phyloP scores from a whole-genome alignment of 2,888 invertebrate species.

The Leistus spinibarbis region DNA sequence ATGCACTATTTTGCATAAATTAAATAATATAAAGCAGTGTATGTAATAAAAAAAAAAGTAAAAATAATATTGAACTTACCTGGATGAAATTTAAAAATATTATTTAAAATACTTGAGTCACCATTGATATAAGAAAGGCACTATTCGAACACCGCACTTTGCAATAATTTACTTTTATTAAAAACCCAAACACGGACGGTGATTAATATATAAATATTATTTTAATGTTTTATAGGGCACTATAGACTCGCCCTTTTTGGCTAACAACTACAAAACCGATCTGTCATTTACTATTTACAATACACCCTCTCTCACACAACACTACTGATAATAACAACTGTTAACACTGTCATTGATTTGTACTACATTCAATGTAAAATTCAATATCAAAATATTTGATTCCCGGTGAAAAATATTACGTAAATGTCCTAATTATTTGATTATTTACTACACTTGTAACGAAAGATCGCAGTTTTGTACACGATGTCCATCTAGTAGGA shows the following conservation, averaged over 20 bases:
- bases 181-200: slow-evolving; percentile 17
- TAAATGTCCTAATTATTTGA: slow-evolving; percentile 40
- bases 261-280: slow-evolving; percentile 11
- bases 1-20: too few relatives aligned
- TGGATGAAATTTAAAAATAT: not conserved
- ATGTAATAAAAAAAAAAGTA: not conserved
- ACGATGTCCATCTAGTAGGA: slow-evolving; percentile 37
- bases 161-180: not conserved
- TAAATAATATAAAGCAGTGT: too few relatives aligned
- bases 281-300: slow-evolving; percentile 17
- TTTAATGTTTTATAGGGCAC: slow-evolving; percentile 18
- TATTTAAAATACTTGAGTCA: slow-evolving; percentile 19
- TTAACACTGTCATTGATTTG: slow-evolving; percentile 29
- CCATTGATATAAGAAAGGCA: slow-evolving; percentile 33
- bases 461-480: slow-evolving; percentile 5
- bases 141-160: slow-evolving; percentile 27
- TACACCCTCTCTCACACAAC: slow-evolving; percentile 6
- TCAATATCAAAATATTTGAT: slow-evolving; percentile 39
- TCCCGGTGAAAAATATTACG: slow-evolving; percentile 38
- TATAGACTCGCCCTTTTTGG: slow-evolving; percentile 16
- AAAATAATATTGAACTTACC: not conserved
- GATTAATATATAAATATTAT: not conserved
- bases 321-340: slow-evolving; percentile 8
- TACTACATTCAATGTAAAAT: slow-evolving; percentile 30
- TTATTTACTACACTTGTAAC: slow-evolving; percentile 34